Base-by-base conservation (phyloP, 2,113 vertebrate genomes). In the Malurus elegans region DNA sequence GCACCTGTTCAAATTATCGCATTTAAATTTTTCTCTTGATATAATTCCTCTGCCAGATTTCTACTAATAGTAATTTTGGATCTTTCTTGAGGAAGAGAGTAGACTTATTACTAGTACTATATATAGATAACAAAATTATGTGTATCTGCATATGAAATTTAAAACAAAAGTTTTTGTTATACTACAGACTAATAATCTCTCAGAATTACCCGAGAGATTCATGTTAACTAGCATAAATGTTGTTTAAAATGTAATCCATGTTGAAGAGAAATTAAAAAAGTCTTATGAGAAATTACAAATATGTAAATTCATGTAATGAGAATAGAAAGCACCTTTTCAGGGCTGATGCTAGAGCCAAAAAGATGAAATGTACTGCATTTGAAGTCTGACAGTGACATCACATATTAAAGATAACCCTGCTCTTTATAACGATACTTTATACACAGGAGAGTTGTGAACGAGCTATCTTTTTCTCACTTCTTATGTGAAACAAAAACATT, bases 401-500 rank as follows among this genome's bases (percentile, higher is more conserved):
- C 12, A 9, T 76, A 45, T 79, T 96, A 92, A 92, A 90, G 57
- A 56, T 69, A 95, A 76, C 12, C 45, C 19, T 94, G 42, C 17
- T 66, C 74, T 60, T 88, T 57, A 72, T 36, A 44, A 38, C n/a
- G 34, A 65, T 92, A 54, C n/a, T 86, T 78, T 62, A 70, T 44
- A 45, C 53, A 72, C 61, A 92, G 29, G 51, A 94, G 50, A 83
- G 38, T 62, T 38, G 42, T 82, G 86, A 94, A 58, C 50, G 29
- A 82, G 31, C 42, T 83, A 51, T 79, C 51, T 88, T 79, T 58
- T 94, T 86, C 79, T 93, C 64, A 66, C 38, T 90, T 95, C n/a
- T 79, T 54, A 83, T 83, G 56, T 67, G 76, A 94, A 94, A 16
- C 14, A 93, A 90, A 95, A 96, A 90, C 11, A 73, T 94, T 92